Conservation (phyloP, 2,797 vertebrate genomes). For the Phoxinus dragarum region DNA sequence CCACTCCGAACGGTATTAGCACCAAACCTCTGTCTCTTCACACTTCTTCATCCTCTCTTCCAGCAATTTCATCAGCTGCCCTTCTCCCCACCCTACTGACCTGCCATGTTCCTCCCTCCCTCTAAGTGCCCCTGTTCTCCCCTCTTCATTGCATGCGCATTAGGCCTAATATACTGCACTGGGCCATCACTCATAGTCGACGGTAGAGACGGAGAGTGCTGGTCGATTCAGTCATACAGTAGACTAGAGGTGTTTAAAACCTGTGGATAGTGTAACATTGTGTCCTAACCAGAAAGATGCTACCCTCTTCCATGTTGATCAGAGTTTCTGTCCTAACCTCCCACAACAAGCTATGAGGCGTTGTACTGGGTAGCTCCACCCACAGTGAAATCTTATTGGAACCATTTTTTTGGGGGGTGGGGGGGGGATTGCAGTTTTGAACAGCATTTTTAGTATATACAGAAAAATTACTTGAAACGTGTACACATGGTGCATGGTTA, state of each 20-base stretch:
- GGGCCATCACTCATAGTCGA: conserved; percentile 17
- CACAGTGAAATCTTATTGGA: neutral
- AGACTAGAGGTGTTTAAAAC: conserved; percentile 19
- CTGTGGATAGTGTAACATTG: neutral
- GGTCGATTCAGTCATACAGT: conserved; percentile 36
- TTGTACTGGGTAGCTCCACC: neutral
- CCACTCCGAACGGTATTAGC: conserved; percentile 84
- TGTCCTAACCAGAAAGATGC: neutral
- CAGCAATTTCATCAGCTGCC: conserved; percentile 74
- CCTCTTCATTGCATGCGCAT: conserved; percentile 52
- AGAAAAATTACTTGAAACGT: neutral
- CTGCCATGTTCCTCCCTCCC: conserved; percentile 71
- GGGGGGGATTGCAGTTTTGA: neutral
- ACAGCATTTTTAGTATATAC: neutral
- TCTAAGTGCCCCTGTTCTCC: conserved; percentile 54
- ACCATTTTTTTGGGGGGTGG: no score
- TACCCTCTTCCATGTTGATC: neutral
- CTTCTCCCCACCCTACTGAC: conserved; percentile 68
- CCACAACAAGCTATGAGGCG: neutral
- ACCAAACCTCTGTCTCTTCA: conserved; percentile 85
- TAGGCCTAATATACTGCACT: conserved; percentile 46
- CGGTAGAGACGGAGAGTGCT: neutral
- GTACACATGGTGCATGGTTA: neutral
- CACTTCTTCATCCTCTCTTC: conserved; percentile 82
- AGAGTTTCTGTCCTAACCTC: neutral